Evolutionary conservation across 1,140 invertebrate genomes (phyloP).

Genomic region (Aleiodes sp.): DNA sequence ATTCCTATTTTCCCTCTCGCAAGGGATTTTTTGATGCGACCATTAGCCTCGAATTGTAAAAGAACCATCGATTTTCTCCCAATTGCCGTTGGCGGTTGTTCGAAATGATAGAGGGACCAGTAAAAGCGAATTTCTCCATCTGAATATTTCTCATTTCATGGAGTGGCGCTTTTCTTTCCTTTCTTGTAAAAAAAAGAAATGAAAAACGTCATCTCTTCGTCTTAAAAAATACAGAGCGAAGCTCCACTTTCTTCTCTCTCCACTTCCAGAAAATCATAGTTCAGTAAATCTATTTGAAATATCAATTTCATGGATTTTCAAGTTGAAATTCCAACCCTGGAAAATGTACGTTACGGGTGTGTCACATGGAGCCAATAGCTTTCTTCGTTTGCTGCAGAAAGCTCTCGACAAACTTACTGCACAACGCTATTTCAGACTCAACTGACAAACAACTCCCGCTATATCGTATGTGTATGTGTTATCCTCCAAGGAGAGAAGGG

Average conservation of each 20-base stretch:
- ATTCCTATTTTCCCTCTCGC: constrained; percentile 17
- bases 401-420: constrained; percentile 1
- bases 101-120: not conserved
- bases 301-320: no score
- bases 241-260: no score
- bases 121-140: constrained; percentile 2
- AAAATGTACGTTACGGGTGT: not conserved
- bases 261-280: no score
- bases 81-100: constrained; percentile 26
- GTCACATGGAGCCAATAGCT: not conserved
- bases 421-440: not conserved
- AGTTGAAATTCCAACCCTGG: no score
- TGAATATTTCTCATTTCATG: not conserved
- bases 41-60: constrained; percentile 31
- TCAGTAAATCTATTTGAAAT: no score
- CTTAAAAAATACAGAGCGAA: no score
- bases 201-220: no score
- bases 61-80: constrained; percentile 32
- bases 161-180: not conserved
- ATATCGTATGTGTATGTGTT: not conserved
- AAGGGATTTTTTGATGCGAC: constrained; percentile 24
- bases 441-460: constrained; percentile 5
- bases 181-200: no score
- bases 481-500: not conserved
- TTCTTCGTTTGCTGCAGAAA: constrained; percentile 3